Evolutionary conservation across 2,113 vertebrate species (phyloP), one percentile per base, ranked within the genome.

Genomic region (Sula dactylatra): DNA sequence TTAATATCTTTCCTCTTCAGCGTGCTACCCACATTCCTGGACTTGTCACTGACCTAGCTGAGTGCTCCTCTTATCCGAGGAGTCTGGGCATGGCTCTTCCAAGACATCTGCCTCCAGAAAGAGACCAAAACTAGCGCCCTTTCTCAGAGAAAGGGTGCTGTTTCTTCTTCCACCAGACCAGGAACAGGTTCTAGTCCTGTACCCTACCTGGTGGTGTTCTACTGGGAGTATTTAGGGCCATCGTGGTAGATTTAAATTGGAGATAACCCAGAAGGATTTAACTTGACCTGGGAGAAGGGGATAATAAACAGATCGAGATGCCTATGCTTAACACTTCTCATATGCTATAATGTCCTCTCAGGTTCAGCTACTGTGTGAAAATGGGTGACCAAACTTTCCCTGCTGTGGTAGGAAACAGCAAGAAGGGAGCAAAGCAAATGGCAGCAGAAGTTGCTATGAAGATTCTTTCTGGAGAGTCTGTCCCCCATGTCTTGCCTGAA

Each of bases 391-490:
- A 91, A 34, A 95, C 98, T 69, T 99, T 99, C 97, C 98, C 99
- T 42, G 97, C 99, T 34, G 99, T 98, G 55, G 98, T 99, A 1
- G 99, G 99, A 69, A 99, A 99, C 76, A 99, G 99, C 97, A 99
- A 99, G 97, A 99, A 99, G 90, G 98, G 98, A 42, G 99, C 99
- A 2, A 99, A 99, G 93, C 99, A 99, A 97, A 98, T 99, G 98
- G 99, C 99, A 1, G 99, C 99, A 8, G 99, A 99, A 93, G 98
- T 98, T 56, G 99, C 99, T 25, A 98, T 99, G 96, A 99, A 99
- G 96, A 98, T 98, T 59, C 98, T 99, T 81, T 98, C 98, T 26
- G 98, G 98, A 64, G 99, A 99, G 10, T 97, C 98, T 56, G 95
- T 84, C 21, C 80, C 92, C 11, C 55, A 2, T 15, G 56, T 94